Base-by-base conservation (phyloP, 2,113 vertebrate genomes). In the Sporophila hypoxantha region DNA sequence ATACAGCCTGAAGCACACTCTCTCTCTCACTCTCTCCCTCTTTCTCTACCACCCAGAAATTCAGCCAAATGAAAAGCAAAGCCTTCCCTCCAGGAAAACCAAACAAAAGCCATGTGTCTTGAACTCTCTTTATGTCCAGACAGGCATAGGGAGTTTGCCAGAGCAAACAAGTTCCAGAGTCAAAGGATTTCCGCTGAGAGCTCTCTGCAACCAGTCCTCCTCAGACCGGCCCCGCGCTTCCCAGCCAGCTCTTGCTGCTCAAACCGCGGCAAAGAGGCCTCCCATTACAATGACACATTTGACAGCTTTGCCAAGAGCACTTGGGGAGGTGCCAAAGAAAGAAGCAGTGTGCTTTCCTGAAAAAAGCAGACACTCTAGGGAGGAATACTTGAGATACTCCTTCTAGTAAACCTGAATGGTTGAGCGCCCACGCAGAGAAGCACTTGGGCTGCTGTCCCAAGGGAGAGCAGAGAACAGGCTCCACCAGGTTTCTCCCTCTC, bases 121-220 rank as follows among this genome's bases (percentile, higher is more conserved):
- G 68, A 90, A 92, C 89, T 88, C 71, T 82, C 90, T 87, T 89
- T 89, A 91, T 91, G 91, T 90, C 86, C 92, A 95, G 91, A 92
- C 86, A 93, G 93, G 90, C 92, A 91, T 12, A 95, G 70, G 55
- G 92, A 86, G 82, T 87, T 89, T 94, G 93, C 95, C 93, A 95
- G 91, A 95, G 78, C 95, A 95, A 94, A 93, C 91, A 93, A 95
- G 92, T 91, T 95, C 87, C 93, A 93, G 87, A 93, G 92, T 92
- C 87, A 89, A 93, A 92, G 89, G 93, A 95, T 96, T 95, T 95
- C 94, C 92, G 76, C 94, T 93, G 93, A 95, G 93, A 94, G 82
- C 78, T 88, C 88, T 93, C 85, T 93, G 78, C 92, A 93, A 92
- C 80, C 88, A 85, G 92, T 83, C 76, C 82, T 95, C 92, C 83